Percentiles rank a stretch among this genome's conserved stretches.
These are phyloP conservation scores for Nothoprocta pentlandii DNA, from an alignment of 2,113 vertebrate genomes.

Conservation along the genomic window DNA sequence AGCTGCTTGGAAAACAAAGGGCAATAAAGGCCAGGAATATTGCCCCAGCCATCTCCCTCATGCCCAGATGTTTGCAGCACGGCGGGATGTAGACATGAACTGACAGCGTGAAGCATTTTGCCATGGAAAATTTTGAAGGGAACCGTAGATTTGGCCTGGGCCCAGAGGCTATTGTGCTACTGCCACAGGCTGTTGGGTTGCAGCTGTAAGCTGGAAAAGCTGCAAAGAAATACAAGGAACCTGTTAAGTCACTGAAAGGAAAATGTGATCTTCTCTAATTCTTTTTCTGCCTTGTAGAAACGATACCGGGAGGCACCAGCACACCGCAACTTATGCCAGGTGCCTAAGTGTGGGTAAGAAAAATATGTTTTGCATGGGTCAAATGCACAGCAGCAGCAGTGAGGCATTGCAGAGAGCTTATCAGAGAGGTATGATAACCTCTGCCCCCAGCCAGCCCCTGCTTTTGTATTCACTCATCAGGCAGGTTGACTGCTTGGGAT, in stretches of 20 bases:
- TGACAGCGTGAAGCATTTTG: not conserved
- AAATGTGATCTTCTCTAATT: not conserved
- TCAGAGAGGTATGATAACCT: not conserved
- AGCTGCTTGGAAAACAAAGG: not conserved
- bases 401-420: accelerated
- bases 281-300: not conserved
- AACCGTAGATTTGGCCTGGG: not conserved
- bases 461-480: not conserved
- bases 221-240: constrained; percentile 7
- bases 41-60: not conserved
- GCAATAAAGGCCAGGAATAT: not conserved
- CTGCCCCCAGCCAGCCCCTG: not conserved
- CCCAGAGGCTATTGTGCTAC: not conserved
- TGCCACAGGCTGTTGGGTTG: not conserved
- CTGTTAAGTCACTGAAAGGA: not conserved
- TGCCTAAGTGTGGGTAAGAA: accelerated
- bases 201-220: not conserved
- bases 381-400: not conserved
- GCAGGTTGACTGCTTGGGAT: not conserved
- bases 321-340: not conserved
- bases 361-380: not conserved
- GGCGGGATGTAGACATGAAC: not conserved
- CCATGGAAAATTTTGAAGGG: not conserved
- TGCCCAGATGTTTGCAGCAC: not conserved
- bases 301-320: not conserved